Evolutionary conservation across 2,113 vertebrate species (phyloP), one percentile per base, ranked within the genome.

Genomic region (Zeus faber): DNA sequence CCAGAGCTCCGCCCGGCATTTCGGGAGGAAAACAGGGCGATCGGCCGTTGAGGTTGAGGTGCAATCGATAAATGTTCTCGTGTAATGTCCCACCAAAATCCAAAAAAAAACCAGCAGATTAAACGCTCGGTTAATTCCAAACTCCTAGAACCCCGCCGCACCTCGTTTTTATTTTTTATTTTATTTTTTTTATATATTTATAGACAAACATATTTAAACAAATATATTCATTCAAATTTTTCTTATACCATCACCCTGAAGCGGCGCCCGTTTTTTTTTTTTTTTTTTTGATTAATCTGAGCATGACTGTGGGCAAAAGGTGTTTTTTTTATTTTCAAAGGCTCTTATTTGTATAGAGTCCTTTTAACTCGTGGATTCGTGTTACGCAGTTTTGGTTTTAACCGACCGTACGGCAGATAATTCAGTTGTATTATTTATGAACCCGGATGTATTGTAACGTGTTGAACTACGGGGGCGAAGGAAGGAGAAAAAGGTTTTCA

Each of bases 361-460:
- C 17, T 17, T 40, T 54, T 3, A 45, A 31, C 26, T 31, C 9
- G 47, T 29, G 16, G 16, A 20, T 20, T 27, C 29, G 47, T 49
- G 25, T 27, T 49, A 10, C 22, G 29, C 10, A 3, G 17, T 11
- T 11, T n/a, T 37, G 16, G 8, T 16, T 20, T 31, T 7, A n/a
- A 9, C 14, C 5, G 6, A 22, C 25, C 10, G 18, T 14, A 52
- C 21, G 20, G 54, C 49, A 33, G 43, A 23, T 39, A 24, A 40
- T 62, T 3, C 1, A 13, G 13, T 61, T 62, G 22, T 48, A 49
- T 66, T 50, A 51, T 63, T 66, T 49, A 46, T 58, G 48, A 48
- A 57, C 39, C n/a, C 55, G 63, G 29, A 68, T 55, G 41, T 66
- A 63, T 72, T 76, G 46, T 77, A 55, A 67, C 33, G n/a, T n/a